A percentile compares a stretch with the other conserved stretches of the same genome.
Evolutionary conservation across 1,140 invertebrate genomes (phyloP).

Genomic region (Drosophila mojavensis): DNA sequence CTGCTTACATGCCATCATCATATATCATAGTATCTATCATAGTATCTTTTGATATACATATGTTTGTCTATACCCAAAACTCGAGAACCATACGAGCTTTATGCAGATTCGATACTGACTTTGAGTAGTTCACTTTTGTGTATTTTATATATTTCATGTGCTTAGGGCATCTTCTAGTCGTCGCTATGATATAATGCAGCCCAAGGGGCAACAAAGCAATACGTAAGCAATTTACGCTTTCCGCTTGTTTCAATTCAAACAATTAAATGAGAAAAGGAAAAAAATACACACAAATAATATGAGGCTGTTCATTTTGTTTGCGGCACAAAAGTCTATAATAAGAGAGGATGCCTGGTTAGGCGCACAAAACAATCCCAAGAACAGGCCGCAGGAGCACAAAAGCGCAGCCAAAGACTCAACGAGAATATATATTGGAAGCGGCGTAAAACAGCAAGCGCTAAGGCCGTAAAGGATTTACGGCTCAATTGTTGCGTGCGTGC

Average conservation of each 20-base stretch:
- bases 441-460: constrained; percentile 69
- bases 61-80: too few species aligned
- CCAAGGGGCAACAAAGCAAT: constrained; percentile 50
- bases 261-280: constrained; percentile 51
- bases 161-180: background rate
- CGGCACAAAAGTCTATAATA: constrained; percentile 54
- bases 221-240: constrained; percentile 73
- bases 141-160: too few species aligned
- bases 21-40: too few species aligned
- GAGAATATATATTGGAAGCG: constrained; percentile 49
- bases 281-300: background rate
- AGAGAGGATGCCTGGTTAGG: constrained; percentile 1
- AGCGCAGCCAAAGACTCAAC: constrained; percentile 50
- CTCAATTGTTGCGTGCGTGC: constrained; percentile 78
- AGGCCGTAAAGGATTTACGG: constrained; percentile 83
- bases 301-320: constrained; percentile 74
- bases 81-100: too few species aligned
- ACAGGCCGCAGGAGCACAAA: constrained; percentile 49
- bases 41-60: too few species aligned
- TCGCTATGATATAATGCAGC: constrained; percentile 2
- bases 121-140: too few species aligned
- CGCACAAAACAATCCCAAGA: background rate
- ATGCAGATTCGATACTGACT: too few species aligned
- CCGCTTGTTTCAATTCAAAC: constrained; percentile 72
- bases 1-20: too few species aligned